Evolutionary conservation across 2,797 vertebrate genomes (phyloP), one percentile per base, ranked within the genome.

Genomic region (Centropyge bicolor): DNA sequence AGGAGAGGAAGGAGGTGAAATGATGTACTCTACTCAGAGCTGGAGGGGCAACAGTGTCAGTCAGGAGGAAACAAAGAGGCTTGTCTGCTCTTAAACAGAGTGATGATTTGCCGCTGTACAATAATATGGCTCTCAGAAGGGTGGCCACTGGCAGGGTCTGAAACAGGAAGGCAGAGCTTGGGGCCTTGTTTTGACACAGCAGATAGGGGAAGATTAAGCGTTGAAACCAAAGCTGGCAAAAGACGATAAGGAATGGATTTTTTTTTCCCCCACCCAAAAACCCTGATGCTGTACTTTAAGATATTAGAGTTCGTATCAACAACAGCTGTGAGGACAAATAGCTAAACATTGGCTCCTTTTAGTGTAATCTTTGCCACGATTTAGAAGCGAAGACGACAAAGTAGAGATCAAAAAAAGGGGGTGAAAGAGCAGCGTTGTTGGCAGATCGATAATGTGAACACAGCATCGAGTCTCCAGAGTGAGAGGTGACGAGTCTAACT

Each of bases 151-250:
- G 63, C 79, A 70, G 67, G 67, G 61, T 80, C 65, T 84, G 70
- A 83, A 88, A 80, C 61, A 46, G 74, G 77, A 69, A 87, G 80
- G 62, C 77, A 12, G 74, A 20, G 60, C 81, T 82, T 8, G 6
- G 40, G 84, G 75, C 60, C 67, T 60, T 86, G 85, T 89, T 92
- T 87, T 87, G 85, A 86, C 84, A 88, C 63, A 63, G 76, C 71
- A 90, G 86, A 93, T 91, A 83, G 61, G 31, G 48, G 54, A 77
- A 89, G 89, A 91, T 89, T 85, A 89, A 88, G 80, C 68, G 81
- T 80, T 84, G 77, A 87, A 90, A 89, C 74, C 78, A 88, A 87
- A 86, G 86, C 89, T 83, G 86, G 82, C 70, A 83, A 72, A 66
- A 74, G 57, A 81, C n/a, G 82, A 90, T 87, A 92, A 83, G 81